phyloP scores from a whole-genome alignment of 2,888 invertebrate species.

The Macrophya annulata region DNA sequence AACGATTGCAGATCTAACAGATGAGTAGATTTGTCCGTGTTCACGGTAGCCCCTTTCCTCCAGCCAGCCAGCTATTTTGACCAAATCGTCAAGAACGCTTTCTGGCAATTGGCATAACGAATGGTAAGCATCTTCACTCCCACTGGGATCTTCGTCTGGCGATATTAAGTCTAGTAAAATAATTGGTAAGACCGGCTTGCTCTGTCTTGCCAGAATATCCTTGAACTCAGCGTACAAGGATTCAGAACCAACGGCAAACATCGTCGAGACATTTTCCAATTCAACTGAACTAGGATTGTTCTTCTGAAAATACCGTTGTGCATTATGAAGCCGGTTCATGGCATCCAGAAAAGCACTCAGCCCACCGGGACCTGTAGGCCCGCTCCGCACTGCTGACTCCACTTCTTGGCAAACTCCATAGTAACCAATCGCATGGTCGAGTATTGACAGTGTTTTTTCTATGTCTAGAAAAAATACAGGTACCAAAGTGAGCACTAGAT shows the following conservation, averaged over 20 bases:
- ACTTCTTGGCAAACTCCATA: slow-evolving; percentile 97
- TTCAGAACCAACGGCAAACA: slow-evolving; percentile 92
- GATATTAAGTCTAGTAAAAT: slow-evolving; percentile 93
- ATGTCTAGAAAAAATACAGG: slow-evolving; percentile 85
- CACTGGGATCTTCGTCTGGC: slow-evolving; percentile 89
- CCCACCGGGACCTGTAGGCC: slow-evolving; percentile 84
- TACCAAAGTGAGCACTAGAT: neutral
- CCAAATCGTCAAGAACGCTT: slow-evolving; percentile 86
- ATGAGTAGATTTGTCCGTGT: slow-evolving; percentile 88
- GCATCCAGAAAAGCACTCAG: slow-evolving; percentile 84
- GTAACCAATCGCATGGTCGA: slow-evolving; percentile 97
- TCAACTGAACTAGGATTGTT: slow-evolving; percentile 97
- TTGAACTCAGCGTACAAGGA: slow-evolving; percentile 94
- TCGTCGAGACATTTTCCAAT: slow-evolving; percentile 92
- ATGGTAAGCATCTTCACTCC: slow-evolving; percentile 82
- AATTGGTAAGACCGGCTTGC: slow-evolving; percentile 92
- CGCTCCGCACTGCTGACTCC: slow-evolving; percentile 91
- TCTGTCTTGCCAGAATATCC: slow-evolving; percentile 91
- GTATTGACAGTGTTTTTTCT: slow-evolving; percentile 91
- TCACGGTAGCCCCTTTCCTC: slow-evolving; percentile 88
- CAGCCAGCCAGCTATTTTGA: slow-evolving; percentile 93
- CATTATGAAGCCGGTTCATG: slow-evolving; percentile 91
- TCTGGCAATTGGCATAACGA: slow-evolving; percentile 87
- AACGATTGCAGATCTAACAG: slow-evolving; percentile 89
- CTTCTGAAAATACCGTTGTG: slow-evolving; percentile 94